Base-by-base conservation (phyloP, 2,113 vertebrate genomes). In the Choloepus hoffmanni region DNA sequence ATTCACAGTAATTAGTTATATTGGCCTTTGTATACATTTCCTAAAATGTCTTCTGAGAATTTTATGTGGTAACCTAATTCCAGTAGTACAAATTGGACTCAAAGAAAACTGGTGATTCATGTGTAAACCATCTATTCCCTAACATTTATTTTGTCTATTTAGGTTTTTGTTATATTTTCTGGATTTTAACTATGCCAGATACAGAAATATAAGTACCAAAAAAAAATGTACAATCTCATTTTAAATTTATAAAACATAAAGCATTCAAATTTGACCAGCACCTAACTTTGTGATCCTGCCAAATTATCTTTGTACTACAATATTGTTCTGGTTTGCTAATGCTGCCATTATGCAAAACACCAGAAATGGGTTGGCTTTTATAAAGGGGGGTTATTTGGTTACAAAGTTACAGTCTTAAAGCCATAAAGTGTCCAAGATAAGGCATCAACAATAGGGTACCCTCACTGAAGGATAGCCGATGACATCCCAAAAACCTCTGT, bases 221-320 rank as follows among this genome's bases (percentile, higher is more conserved):
- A 36, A 36, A 85, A 85, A 73, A 24, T 2, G 5, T 43, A 55
- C 7, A 72, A 48, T 92, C 53, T 72, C 36, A 68, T 21, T 60
- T 90, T 76, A 43, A 78, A 96, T 55, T 81, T 89, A 77, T 68
- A 85, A 95, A 90, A 91, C 36, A 81, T 40, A 91, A 89, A 94
- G n/a, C 72, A 92, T 55, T 89, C 40, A 68, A 81, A 92, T 85
- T 85, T 33, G 24, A 63, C 70, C 30, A 50, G 48, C 23, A 90
- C 58, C 48, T 81, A 91, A 77, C 33, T 72, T 83, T 78, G 43
- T 81, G 24, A 83, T 81, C 43, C 60, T 87, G n/a, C 68, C 70
- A 86, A 94, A 50, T 63, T 63, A 72, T 14, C 53, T 78, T 77
- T 73, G 30, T 53, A 43, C 62, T 79, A 2, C 36, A 84, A 7